Evolutionary conservation across 2,113 vertebrate species (phyloP).

Genomic region (western clawed frog (Xenopus tropicalis)): UCB_Xtro_10.0 CM004449.2:52507501-52508000

Average conservation of each 20-base stretch:
- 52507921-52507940: not conserved
- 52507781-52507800: conserved; percentile 57
- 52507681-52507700: conserved; percentile 63
- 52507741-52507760: conserved; percentile 65
- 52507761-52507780: conserved; percentile 54
- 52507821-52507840: conserved; percentile 1
- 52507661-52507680: conserved; percentile 73
- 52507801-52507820: conserved; percentile 26
- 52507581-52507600: not conserved
- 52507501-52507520: too few species aligned
- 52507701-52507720: conserved; percentile 59
- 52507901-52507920: not conserved
- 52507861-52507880: conserved; percentile 19
- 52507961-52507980: too few species aligned
- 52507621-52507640: conserved; percentile 59
- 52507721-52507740: conserved; percentile 69
- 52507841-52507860: conserved; percentile 1
- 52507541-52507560: not conserved
- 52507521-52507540: too few species aligned
- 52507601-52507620: conserved; percentile 29
- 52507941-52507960: not conserved
- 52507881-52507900: conserved; percentile 20
- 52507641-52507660: conserved; percentile 65
- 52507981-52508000: too few species aligned
- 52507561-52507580: not conserved